These are phyloP conservation scores for Sternotherus odoratus DNA, from an alignment of 2,797 vertebrate genomes.

Conservation along the genomic window DNA sequence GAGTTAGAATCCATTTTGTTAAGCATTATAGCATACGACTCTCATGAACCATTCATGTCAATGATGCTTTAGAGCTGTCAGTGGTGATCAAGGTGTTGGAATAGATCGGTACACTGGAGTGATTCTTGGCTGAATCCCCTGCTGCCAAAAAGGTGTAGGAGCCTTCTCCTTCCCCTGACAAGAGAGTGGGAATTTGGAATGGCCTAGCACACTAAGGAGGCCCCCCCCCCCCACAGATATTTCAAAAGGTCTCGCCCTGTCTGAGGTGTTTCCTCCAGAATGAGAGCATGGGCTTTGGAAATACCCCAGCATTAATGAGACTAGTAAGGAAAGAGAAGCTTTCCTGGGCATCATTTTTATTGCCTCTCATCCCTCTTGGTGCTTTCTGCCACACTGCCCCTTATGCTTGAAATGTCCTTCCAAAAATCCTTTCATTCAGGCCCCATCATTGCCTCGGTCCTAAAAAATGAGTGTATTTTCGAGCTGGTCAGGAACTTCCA, in stretches of 20 bases:
- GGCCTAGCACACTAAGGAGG: background rate
- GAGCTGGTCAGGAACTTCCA: too few species aligned
- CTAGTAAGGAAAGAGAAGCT: background rate
- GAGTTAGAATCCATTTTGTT: background rate
- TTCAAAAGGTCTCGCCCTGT: background rate
- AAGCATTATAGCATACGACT: background rate
- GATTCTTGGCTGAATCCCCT: background rate
- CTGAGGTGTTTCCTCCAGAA: background rate
- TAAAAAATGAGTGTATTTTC: too few species aligned
- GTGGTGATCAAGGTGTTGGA: background rate
- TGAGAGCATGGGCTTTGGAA: background rate
- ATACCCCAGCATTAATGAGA: background rate
- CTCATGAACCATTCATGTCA: background rate
- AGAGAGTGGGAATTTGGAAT: background rate
- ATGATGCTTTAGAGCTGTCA: background rate
- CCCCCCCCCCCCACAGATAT: background rate
- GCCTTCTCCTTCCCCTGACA: background rate
- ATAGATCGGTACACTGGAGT: background rate
- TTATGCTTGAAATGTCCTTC: background rate
- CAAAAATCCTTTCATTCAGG: background rate
- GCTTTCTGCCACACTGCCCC: background rate
- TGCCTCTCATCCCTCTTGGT: background rate
- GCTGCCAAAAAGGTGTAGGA: background rate
- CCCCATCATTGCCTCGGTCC: background rate
- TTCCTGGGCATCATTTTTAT: background rate